Evolutionary conservation across 2,888 invertebrate species (phyloP).

Genomic region (Machimus atricapillus): DNA sequence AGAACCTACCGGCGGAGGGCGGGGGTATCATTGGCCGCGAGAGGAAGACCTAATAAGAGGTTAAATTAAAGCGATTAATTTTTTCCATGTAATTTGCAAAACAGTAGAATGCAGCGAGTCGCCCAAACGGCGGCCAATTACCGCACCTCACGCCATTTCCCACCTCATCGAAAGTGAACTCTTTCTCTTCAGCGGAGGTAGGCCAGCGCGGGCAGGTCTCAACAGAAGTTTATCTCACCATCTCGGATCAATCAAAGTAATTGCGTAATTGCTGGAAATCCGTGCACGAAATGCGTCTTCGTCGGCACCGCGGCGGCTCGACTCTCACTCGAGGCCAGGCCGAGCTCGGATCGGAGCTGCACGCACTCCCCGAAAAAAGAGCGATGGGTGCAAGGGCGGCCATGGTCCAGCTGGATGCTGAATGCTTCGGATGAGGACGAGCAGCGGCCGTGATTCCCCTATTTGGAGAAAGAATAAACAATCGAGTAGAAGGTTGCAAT

Average conservation of each 20-base stretch:
- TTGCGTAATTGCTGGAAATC: slow-evolving; percentile 38
- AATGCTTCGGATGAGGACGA: neutral
- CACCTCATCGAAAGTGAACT: slow-evolving; percentile 38
- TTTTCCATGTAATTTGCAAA: slow-evolving; percentile 10
- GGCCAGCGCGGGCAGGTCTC: neutral
- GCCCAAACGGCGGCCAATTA: slow-evolving; percentile 17
- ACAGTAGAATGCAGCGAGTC: slow-evolving; percentile 9
- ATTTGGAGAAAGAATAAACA: slow-evolving; percentile 39
- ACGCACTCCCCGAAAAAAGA: neutral
- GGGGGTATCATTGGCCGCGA: neutral
- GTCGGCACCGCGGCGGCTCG: neutral
- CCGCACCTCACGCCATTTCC: slow-evolving; percentile 29
- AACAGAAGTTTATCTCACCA: slow-evolving; percentile 37
- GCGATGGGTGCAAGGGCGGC: neutral
- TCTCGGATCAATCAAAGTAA: slow-evolving; percentile 37
- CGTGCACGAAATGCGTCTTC: slow-evolving; percentile 34
- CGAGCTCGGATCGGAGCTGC: neutral
- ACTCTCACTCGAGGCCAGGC: slow-evolving; percentile 13
- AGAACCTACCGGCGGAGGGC: neutral
- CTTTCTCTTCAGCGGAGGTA: neutral
- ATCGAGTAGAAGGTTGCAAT: slow-evolving; percentile 37
- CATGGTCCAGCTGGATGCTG: neutral
- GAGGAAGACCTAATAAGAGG: neutral
- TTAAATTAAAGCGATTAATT: slow-evolving; percentile 14
- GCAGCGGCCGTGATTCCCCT: slow-evolving; percentile 34